A percentile compares a stretch with the other conserved stretches of the same genome.
Conservation (phyloP, 2,113 vertebrate genomes). For the Apteryx mantelli region DNA sequence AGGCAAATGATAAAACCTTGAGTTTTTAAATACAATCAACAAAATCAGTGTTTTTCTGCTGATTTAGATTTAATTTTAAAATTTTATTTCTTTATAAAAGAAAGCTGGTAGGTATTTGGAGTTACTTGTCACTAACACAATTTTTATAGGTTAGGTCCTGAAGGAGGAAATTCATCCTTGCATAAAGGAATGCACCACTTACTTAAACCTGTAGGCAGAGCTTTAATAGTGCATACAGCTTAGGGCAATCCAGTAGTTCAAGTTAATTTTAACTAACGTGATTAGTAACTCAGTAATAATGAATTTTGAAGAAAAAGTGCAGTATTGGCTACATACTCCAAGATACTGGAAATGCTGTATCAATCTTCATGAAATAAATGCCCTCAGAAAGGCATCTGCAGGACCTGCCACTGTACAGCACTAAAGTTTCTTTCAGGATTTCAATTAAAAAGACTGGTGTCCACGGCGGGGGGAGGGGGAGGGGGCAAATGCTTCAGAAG, state of each 20-base stretch:
- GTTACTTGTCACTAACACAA: neutral
- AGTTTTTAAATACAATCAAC: neutral
- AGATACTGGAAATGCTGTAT: neutral
- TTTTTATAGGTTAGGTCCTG: neutral
- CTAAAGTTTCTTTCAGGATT: neutral
- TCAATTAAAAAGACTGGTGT: neutral
- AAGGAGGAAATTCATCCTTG: neutral
- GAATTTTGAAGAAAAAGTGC: neutral
- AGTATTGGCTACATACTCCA: neutral
- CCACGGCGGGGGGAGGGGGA: neutral
- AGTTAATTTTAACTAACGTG: slow-evolving; percentile 40
- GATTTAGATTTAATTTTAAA: neutral
- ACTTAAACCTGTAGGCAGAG: neutral
- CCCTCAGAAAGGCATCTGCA: neutral
- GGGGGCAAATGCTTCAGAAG: neutral
- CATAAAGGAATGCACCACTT: slow-evolving; percentile 10
- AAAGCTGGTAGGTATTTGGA: neutral
- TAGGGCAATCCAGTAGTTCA: neutral
- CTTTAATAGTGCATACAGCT: neutral
- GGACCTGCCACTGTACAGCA: neutral
- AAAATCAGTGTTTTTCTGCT: neutral
- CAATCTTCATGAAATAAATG: neutral
- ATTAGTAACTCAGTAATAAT: slow-evolving; percentile 4
- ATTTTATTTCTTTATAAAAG: neutral
- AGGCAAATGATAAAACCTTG: neutral